Base-by-base conservation (phyloP, 1,140 invertebrate genomes). In the Elysia chlorotica region DNA sequence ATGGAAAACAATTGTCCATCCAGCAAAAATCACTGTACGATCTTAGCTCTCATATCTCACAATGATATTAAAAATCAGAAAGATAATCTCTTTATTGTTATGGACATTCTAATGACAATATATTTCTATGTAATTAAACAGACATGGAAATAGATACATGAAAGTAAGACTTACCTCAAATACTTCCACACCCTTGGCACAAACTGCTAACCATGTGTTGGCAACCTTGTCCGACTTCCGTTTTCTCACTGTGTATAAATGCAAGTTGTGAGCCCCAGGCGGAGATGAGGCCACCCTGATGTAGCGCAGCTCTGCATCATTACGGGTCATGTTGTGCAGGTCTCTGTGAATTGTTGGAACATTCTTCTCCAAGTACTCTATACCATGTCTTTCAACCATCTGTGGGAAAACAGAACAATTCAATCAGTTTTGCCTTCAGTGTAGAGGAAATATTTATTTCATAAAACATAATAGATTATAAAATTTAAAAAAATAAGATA, bases 261-360 rank as follows among this genome's bases (percentile, higher is more conserved):
- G 96, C 48, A 96, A 92, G 88, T 97, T 97, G 79, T 95, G 94
- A 78, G 95, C 93, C 80, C 95, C 92, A 75, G 95, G 93, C 63
- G 93, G 87, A 65, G 92, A 89, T 80, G 94, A 94, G 54, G 95
- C 93, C 89, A 97, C 95, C 76, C 93, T 91, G 80, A 97, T 96
- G 86, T 94, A 98, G 76, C 93, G 91, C 30, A 92, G 87, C 83
- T 97, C 92, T 28, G 95, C 95, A 82, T 96, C 93, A 65, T 90
- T 89, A 74, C 91, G 90, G 14, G 91, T 90, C 74, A 95, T 86
- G 25, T 93, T 93, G 61, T 91, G 89, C 85, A 95, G 92, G 84
- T 95, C 93, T 48, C 90, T 88, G 82, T 94, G 92, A 76, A 91
- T 84, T 36, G 90, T 87, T 53, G 90, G 89, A 72, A 89, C 87